Evolutionary conservation across 2,113 vertebrate genomes (phyloP), one percentile per base, ranked within the genome.

Genomic region (Pavo muticus): DNA sequence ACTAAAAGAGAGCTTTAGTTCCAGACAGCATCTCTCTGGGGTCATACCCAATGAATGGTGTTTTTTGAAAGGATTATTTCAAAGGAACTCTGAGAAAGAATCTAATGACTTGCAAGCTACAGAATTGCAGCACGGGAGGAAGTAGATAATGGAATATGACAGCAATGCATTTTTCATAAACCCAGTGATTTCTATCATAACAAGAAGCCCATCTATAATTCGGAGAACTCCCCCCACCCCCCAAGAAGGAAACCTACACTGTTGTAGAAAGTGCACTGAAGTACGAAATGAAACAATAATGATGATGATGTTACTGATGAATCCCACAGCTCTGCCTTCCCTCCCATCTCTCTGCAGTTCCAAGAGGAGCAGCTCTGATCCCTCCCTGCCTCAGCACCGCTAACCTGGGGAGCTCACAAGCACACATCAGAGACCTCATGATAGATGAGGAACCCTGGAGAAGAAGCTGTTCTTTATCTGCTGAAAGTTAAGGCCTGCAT

Each of bases 81-180:
- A 96, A 93, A 94, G 80, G 94, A 95, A 96, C 84, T 76, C 85
- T 91, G 94, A 72, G 93, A 96, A 89, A 93, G 76, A 96, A 93
- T 88, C 89, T 87, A 92, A 96, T 92, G 96, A 96, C 94, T 96
- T 93, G 95, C 94, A 97, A 95, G 91, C 93, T 91, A 60, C 78
- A 88, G 91, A 94, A 95, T 80, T 96, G 90, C 90, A 94, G 90
- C 92, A 91, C 80, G 84, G 90, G 90, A 95, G 94, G 95, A 97
- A 97, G 93, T 6, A 97, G 94, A 92, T 92, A 88, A 97, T 92
- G 95, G 94, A 94, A 95, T 92, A 93, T 93, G 94, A 96, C 94
- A 96, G 90, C 94, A 95, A 89, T 95, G 93, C 94, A 94, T 93
- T 97, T 96, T 95, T 96, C 90, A 96, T 95, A 96, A 95, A 95